Base-by-base conservation (phyloP, 2,797 vertebrate genomes). In the Helarctos malayanus region DNA sequence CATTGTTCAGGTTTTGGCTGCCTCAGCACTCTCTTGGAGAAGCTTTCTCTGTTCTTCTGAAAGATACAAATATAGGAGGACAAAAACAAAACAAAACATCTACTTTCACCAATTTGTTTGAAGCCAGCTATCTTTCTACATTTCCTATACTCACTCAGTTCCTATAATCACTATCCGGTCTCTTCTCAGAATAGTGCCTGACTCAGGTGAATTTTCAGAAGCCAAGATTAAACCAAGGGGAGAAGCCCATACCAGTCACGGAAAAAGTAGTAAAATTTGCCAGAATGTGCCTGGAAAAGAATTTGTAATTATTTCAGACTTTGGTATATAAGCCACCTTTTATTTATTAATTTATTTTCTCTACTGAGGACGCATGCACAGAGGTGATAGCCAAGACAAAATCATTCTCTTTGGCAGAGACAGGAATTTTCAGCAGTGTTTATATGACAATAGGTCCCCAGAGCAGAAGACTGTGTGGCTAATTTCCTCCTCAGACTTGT, bases 121-220 rank as follows among this genome's bases (percentile, higher is more conserved):
- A 47, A 88, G 38, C 7, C 73, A 93, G 27, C 19, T 89, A 5
- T 16, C 38, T 85, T 95, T 78, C n/a, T n/a, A 49, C 27, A 11
- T 32, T 75, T 75, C 73, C 73, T 75, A 49, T 7, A 75, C 8
- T 41, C 5, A 68, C 41, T 88, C 4, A 41, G 2, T 76, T 79
- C 2, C 59, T 18, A 35, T 45, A 78, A 56, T 76, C 49, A 59
- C 38, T 79, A 56, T 89, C 12, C 21, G 83, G 57, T 59, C 10
- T 91, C 13, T 45, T 96, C 69, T 65, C 47, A 91, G 68, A 68
- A 18, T 38, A 75, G 29, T 78, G 61, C 76, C 27, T 76, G 52
- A 81, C 82, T 94, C 29, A 54, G 45, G 88, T 89, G 76, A 82
- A 78, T 85, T 95, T 96, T 92, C 56, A 96, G 78, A 83, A 96